Evolutionary conservation across 2,113 vertebrate genomes (phyloP).

Genomic region (Plestiodon gilberti): DNA sequence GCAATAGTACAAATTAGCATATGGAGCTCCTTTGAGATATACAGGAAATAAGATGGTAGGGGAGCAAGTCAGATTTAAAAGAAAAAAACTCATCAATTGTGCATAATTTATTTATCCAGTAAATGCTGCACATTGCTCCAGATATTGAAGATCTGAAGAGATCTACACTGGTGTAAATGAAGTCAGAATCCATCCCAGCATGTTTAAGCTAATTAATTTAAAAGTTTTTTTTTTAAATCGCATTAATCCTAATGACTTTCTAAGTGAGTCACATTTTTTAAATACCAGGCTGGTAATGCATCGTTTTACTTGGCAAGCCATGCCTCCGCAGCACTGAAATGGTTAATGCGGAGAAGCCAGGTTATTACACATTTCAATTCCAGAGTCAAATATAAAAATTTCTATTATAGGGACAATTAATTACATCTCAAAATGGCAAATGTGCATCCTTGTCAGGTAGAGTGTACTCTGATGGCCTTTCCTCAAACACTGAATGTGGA

Average conservation of each 20-base stretch:
- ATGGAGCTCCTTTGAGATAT: neutral
- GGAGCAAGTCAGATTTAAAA: neutral
- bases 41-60: slow-evolving; percentile 17
- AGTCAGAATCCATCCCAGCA: slow-evolving; percentile 39
- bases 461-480: slow-evolving; percentile 99
- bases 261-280: slow-evolving; percentile 57
- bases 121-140: rapidly evolving
- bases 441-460: slow-evolving; percentile 99
- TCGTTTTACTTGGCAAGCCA: slow-evolving; percentile 59
- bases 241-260: slow-evolving; percentile 53
- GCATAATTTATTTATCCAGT: slow-evolving; percentile 11
- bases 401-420: slow-evolving; percentile 99
- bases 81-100: neutral
- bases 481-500: slow-evolving; percentile 99
- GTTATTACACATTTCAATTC: slow-evolving; percentile 99
- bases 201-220: slow-evolving; percentile 45
- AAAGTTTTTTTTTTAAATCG: slow-evolving; percentile 17
- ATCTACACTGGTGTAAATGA: neutral
- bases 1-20: slow-evolving; percentile 30
- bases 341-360: slow-evolving; percentile 95
- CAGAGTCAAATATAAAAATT: slow-evolving; percentile 99
- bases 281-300: slow-evolving; percentile 25
- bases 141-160: neutral
- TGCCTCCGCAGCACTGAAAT: slow-evolving; percentile 77
- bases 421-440: slow-evolving; percentile 99